Evolutionary conservation across 2,797 vertebrate species (phyloP).

Genomic region (Gobionotothen gibberifrons): DNA sequence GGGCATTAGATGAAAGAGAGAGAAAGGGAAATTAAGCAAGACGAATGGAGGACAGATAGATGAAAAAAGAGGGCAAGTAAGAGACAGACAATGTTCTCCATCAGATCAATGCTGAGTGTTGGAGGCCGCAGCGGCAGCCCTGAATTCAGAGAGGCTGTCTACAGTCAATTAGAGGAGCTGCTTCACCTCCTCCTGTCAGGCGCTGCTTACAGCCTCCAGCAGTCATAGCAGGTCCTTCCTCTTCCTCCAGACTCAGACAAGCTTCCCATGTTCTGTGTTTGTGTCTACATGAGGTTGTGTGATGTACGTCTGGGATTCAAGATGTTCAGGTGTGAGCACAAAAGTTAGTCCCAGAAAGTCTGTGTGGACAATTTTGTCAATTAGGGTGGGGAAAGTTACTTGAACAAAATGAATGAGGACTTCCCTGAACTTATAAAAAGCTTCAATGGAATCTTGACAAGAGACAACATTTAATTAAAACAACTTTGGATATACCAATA

Average conservation of each 20-base stretch:
- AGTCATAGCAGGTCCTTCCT: conserved; percentile 49
- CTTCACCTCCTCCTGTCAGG: conserved; percentile 71
- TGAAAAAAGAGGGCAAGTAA: conserved; percentile 44
- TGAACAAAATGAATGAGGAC: not conserved
- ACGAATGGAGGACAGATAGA: conserved; percentile 56
- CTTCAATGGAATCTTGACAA: too few relatives aligned
- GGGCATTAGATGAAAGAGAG: conserved; percentile 55
- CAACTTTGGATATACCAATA: not conserved
- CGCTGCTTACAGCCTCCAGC: conserved; percentile 48
- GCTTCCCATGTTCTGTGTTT: conserved; percentile 43
- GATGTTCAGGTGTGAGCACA: conserved; percentile 25
- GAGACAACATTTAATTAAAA: too few relatives aligned
- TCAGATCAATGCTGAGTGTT: conserved; percentile 56
- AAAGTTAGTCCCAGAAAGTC: not conserved
- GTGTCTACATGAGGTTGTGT: conserved; percentile 39
- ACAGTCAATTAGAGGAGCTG: conserved; percentile 67
- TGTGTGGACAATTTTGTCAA: not conserved
- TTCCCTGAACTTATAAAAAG: not conserved
- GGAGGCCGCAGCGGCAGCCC: conserved; percentile 51
- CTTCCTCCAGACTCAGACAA: conserved; percentile 49
- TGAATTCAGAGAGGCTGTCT: conserved; percentile 48
- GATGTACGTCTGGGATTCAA: conserved; percentile 20
- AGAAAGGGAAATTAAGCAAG: conserved; percentile 56
- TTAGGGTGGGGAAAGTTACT: not conserved
- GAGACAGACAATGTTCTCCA: conserved; percentile 48